Conservation (phyloP, 2,113 vertebrate genomes). For the Notarius quadriscutis region DNA sequence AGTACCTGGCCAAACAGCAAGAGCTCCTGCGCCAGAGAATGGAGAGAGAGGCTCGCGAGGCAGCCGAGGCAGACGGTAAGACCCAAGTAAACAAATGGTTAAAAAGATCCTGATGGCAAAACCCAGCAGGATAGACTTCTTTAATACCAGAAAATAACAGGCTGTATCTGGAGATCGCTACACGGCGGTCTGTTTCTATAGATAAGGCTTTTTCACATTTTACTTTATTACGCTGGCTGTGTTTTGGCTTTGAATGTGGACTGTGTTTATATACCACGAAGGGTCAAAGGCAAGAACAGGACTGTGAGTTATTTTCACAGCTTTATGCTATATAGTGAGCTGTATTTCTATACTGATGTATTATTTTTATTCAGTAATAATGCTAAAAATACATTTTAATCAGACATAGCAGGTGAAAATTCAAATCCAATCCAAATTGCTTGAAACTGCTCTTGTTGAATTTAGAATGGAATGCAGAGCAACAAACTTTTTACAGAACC, state of each 20-base stretch:
- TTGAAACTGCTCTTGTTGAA: too few species aligned
- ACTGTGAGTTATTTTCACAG: background rate
- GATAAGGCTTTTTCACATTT: background rate
- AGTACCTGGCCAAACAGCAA: constrained; percentile 92
- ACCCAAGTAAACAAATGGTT: background rate
- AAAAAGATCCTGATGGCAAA: background rate
- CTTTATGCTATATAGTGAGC: background rate
- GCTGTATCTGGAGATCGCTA: background rate
- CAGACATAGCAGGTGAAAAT: too few species aligned
- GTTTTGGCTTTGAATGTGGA: background rate
- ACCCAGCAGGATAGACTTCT: background rate
- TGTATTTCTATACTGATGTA: background rate
- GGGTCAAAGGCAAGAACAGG: too few species aligned
- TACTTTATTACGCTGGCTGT: background rate
- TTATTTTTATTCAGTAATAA: background rate
- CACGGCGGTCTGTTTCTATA: background rate
- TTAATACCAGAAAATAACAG: background rate
- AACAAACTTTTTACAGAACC: too few species aligned
- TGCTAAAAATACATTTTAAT: background rate
- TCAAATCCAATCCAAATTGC: too few species aligned
- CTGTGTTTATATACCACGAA: background rate
- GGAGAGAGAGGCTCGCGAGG: constrained; percentile 84
- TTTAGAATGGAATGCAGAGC: too few species aligned
- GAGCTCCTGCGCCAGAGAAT: constrained; percentile 86
- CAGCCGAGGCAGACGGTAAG: constrained; percentile 80